These are phyloP conservation scores for Harlomillsia oculata DNA, from an alignment of 1,140 invertebrate genomes.

Conservation along the genomic window DNA sequence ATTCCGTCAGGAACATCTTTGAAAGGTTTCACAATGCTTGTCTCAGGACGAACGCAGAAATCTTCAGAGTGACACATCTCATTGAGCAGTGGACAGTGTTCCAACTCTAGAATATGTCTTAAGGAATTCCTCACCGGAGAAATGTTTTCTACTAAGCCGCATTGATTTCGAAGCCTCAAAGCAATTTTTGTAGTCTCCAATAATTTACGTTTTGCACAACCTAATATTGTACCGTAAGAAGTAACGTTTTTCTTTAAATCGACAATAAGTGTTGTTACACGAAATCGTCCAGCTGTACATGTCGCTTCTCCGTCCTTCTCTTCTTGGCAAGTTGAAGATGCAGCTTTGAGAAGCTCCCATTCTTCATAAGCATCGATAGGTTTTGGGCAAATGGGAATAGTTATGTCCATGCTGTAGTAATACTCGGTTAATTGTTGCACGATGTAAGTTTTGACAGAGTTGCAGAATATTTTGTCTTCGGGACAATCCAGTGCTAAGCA, in stretches of 20 bases:
- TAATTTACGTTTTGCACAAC: constrained; percentile 18
- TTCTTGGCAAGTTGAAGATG: constrained; percentile 1
- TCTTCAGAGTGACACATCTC: constrained; percentile 21
- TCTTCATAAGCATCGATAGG: background rate
- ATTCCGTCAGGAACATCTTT: background rate
- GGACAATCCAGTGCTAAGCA: constrained; percentile 11
- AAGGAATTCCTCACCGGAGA: constrained; percentile 8
- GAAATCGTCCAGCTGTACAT: constrained; percentile 9
- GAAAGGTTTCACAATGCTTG: constrained; percentile 16
- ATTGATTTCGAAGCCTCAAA: constrained; percentile 8
- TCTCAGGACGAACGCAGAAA: constrained; percentile 19
- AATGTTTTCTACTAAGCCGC: background rate
- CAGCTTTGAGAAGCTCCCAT: background rate
- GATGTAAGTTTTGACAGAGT: constrained; percentile 3
- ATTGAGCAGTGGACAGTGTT: constrained; percentile 13
- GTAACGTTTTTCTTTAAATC: constrained; percentile 17
- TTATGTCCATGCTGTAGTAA: constrained; percentile 9
- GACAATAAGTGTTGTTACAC: constrained; percentile 9
- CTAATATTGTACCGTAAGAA: constrained; percentile 10
- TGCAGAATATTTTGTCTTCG: constrained; percentile 7
- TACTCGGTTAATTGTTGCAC: background rate
- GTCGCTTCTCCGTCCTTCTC: constrained; percentile 15
- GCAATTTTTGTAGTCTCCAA: background rate
- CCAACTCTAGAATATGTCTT: constrained; percentile 18
- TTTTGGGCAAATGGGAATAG: background rate